Percentiles rank a stretch among this genome's conserved stretches.
These are phyloP conservation scores for Sciaenops ocellatus DNA, from an alignment of 2,797 vertebrate genomes.

Conservation along the genomic window DNA sequence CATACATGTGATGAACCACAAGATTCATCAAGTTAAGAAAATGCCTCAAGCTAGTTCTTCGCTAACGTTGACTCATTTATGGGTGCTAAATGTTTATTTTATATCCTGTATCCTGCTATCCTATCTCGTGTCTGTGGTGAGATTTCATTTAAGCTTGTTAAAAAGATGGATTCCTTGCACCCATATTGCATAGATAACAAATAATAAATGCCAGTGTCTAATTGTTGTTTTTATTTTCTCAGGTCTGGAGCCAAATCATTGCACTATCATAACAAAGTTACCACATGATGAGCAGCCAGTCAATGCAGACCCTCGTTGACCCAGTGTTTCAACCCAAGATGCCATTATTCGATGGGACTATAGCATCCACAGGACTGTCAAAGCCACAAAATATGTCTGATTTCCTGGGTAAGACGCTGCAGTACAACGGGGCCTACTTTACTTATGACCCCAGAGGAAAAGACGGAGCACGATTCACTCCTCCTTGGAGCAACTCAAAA, in stretches of 20 bases:
- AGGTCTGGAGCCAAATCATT: constrained; percentile 68
- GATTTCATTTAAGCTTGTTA: constrained; percentile 4
- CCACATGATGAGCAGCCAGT: constrained; percentile 87
- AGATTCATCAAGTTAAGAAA: constrained; percentile 29
- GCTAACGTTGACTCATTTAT: constrained; percentile 13
- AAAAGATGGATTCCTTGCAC: not conserved
- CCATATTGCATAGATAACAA: not conserved
- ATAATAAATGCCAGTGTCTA: constrained; percentile 11
- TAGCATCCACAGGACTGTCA: constrained; percentile 71
- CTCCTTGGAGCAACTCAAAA: constrained; percentile 80
- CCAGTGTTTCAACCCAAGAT: constrained; percentile 84
- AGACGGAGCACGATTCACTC: constrained; percentile 69
- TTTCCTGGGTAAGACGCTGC: constrained; percentile 72
- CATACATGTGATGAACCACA: constrained; percentile 51
- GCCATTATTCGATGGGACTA: constrained; percentile 82
- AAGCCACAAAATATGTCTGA: constrained; percentile 70
- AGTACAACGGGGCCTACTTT: constrained; percentile 87
- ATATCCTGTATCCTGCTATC: not conserved
- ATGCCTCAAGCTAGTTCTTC: constrained; percentile 9
- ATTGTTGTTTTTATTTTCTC: constrained; percentile 40
- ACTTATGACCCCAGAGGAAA: constrained; percentile 82
- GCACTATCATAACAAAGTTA: constrained; percentile 43
- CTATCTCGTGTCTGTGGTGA: not conserved
- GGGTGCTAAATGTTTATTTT: constrained; percentile 1
- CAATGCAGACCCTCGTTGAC: constrained; percentile 75